Evolutionary conservation across 1,140 invertebrate species (phyloP), one percentile per base, ranked within the genome.

Genomic region (Cydia strobilella): DNA sequence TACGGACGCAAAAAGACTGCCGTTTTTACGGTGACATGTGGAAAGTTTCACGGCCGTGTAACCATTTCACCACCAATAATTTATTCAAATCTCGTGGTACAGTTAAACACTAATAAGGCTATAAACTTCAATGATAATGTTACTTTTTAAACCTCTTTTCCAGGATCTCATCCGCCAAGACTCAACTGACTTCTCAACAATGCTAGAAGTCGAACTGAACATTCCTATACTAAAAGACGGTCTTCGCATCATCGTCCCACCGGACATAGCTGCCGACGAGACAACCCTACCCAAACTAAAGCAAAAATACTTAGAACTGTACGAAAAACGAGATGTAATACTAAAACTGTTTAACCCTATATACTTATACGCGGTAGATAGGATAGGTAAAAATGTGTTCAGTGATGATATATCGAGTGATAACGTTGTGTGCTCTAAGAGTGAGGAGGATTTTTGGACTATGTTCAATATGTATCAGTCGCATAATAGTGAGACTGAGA

Each of bases 121-220:
- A n/a, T n/a, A n/a, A n/a, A n/a, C n/a, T n/a, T n/a, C n/a, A n/a
- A n/a, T n/a, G 31, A 27, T 27, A 0, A 27, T 27, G 27, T 27
- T 27, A 27, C 27, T 27, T 27, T 27, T 27, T 27, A 27, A 42
- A 42, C 39, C 12, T 95, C 94, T 94, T 18, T 94, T 96, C 59
- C 95, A 95, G 87, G 96, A 97, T 83, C 86, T 97, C 27, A 89
- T 94, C 65, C 93, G 96, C 66, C 94, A 93, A 39, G 93, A 94
- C 75, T 84, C 93, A 9, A 79, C 92, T 45, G 95, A 96, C 82
- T 93, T 95, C 72, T 95, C 95, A 62, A 96, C 96, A 1, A 94
- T 96, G 10, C 85, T 97, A 15, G 97, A 98, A 92, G 94, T 97
- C 1, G 95, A 96, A 78, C 88, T 97, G 3, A 94, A 95, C 83